Base-by-base conservation (phyloP, 35 echinoderm and acorn worm genomes). In the Heliocidaris tuberculata region DNA sequence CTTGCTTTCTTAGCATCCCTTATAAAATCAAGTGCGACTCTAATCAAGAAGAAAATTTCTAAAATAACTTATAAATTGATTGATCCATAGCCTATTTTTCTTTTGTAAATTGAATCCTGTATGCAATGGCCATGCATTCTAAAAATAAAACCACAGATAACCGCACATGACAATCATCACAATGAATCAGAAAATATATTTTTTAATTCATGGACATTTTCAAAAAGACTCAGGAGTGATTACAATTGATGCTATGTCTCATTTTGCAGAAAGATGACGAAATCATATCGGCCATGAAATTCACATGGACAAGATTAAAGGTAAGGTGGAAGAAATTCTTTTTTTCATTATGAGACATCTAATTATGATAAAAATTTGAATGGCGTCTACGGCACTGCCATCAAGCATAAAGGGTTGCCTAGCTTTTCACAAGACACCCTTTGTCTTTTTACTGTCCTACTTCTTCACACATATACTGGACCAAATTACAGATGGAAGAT, bases 241-340 rank as follows among this genome's bases (percentile, higher is more conserved):
- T 8, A 78, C n/a, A 27, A 27, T 5, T 71, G 0, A 27, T 4
- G 19, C 27, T 78, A 27, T 27, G 4, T 78, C 65, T n/a, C 2
- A 21, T 65, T 90, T 85, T 97, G 30, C 88, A 97, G 96, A 97
- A 21, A 92, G 96, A 97, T 94, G 93, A 92, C 6, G 93, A 95
- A 92, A 97, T 97, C 47, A 94, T 96, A 17, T 86, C 86, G 60
- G 96, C 95, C 0, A 97, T 97, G 96, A 94, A 95, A 50, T 97
- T 97, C 86, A 60, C 96, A 47, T 95, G 95, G 96, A 94, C 93
- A 94, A 92, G 95, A 93, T 92, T 97, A 94, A 97, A 97, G 95
- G 96, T 97, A 88, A 60, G 48, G 70, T 42, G 0, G 6, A 49
- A 85, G 19, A 78, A 78, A 78, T 24, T 78, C 21, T n/a, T 0